phyloP scores from a whole-genome alignment of 2,797 vertebrate genomes.

The Gadopsis marmoratus region DNA sequence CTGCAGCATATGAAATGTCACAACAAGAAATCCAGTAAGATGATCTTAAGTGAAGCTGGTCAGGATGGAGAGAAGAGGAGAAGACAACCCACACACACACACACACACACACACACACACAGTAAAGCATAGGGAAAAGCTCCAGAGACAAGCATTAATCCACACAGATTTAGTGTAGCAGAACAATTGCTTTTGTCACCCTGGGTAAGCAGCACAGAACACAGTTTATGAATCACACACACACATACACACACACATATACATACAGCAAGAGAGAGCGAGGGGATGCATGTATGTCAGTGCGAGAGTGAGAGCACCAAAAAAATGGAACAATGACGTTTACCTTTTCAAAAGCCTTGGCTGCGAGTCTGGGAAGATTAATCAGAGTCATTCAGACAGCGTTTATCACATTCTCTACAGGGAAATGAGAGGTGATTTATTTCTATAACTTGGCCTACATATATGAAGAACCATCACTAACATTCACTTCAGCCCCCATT shows the following conservation, averaged over 20 bases:
- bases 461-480: conserved; percentile 65
- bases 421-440: conserved; percentile 77
- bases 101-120: conserved; percentile 27
- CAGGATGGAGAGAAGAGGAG: conserved; percentile 22
- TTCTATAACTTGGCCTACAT: conserved; percentile 80
- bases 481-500: conserved; percentile 59
- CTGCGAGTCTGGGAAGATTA: conserved; percentile 61
- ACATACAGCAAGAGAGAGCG: neutral
- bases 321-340: conserved; percentile 64
- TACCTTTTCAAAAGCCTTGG: conserved; percentile 68
- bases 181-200: conserved; percentile 83
- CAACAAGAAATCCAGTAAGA: conserved; percentile 34
- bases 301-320: conserved; percentile 32
- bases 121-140: conserved; percentile 48
- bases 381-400: conserved; percentile 64
- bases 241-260: conserved; percentile 35
- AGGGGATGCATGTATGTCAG: conserved; percentile 44
- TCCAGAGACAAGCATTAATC: conserved; percentile 77
- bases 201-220: conserved; percentile 76
- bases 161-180: conserved; percentile 79
- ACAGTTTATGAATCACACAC: conserved; percentile 77
- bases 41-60: conserved; percentile 39
- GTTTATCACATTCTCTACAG: conserved; percentile 69
- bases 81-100: conserved; percentile 8
- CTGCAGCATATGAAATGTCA: conserved; percentile 39